Evolutionary conservation across 1,140 invertebrate genomes (phyloP), one percentile per base, ranked within the genome.

Genomic region (Aphaenogaster floridana): DNA sequence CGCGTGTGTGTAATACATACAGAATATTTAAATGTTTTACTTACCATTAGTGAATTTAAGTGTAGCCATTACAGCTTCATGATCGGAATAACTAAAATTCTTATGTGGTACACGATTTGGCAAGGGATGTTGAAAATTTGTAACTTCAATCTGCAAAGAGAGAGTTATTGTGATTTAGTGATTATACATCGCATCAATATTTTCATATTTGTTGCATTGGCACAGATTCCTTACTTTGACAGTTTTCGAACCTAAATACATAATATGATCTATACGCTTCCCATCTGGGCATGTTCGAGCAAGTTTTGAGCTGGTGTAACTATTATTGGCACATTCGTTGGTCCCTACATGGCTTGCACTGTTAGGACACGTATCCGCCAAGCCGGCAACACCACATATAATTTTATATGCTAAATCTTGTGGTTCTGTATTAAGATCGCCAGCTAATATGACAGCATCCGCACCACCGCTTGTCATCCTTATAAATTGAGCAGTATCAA

Each of bases 401-500:
- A 97, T 95, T 89, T 95, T 96, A 93, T 98, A 99, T 11, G 98
- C 97, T 74, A 99, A 96, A 94, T 99, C 98, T 36, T 96, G 96
- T 6, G 99, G 98, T 93, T 98, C 97, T 3, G 98, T 97, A 95
- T 99, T 99, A 7, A 99, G 97, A 96, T 99, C 99, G 8, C 99
- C 99, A 52, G 97, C 98, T 77, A 99, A 95, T 91, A 99, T 97
- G 28, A 97, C 97, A 15, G 98, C 95, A 96, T 99, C 98, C 64
- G 98, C 97, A 87, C 96, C 95, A 9, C 96, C 96, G 66, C 97
- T 97, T 0, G 98, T 99, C 86, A 98, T 96, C 88, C 97, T 97
- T 54, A 99, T 97, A 94, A 99, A 99, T 96, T 99, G 98, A 79
- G 98, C 98, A 74, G 98, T 98, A 93, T 99, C 98, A 95, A 99